Percentiles rank a stretch among this genome's conserved stretches.
phyloP scores from a whole-genome alignment of 2,888 invertebrate species.

The Hipparchia semele region DNA sequence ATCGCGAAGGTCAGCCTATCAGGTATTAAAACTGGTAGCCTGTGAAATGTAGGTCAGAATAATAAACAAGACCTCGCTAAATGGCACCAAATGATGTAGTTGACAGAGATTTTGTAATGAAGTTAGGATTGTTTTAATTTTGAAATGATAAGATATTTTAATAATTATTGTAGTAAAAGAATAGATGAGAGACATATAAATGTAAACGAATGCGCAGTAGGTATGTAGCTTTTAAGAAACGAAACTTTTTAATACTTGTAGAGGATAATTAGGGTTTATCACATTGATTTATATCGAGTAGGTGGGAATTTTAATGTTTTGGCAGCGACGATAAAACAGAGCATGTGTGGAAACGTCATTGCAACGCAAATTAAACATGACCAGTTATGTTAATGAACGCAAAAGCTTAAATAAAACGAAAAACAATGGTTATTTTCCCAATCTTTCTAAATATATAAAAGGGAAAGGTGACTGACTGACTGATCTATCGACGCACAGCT shows the following conservation, averaged over 20 bases:
- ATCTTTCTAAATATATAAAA: too few species aligned
- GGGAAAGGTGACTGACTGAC: too few species aligned
- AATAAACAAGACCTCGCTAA: neutral
- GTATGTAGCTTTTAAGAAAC: too few species aligned
- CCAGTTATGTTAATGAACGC: neutral
- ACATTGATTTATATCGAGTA: slow-evolving; percentile 6
- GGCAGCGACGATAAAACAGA: neutral
- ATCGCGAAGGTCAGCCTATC: slow-evolving; percentile 6
- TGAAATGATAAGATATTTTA: too few species aligned
- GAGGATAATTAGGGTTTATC: neutral
- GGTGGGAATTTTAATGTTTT: slow-evolving; percentile 1
- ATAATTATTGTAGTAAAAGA: too few species aligned
- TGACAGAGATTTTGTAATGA: neutral
- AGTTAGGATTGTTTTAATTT: neutral
- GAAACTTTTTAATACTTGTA: neutral
- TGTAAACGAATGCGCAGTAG: too few species aligned
- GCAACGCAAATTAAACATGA: neutral
- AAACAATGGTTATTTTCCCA: neutral
- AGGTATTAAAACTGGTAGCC: slow-evolving; percentile 13
- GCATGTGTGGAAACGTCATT: slow-evolving; percentile 11
- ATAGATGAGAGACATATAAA: too few species aligned
- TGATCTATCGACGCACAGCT: too few species aligned
- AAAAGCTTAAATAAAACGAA: neutral
- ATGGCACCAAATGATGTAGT: neutral
- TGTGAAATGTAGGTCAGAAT: slow-evolving; percentile 11